Base-by-base conservation (phyloP, 2,888 invertebrate genomes). In the Drosophila maculinotata region DNA sequence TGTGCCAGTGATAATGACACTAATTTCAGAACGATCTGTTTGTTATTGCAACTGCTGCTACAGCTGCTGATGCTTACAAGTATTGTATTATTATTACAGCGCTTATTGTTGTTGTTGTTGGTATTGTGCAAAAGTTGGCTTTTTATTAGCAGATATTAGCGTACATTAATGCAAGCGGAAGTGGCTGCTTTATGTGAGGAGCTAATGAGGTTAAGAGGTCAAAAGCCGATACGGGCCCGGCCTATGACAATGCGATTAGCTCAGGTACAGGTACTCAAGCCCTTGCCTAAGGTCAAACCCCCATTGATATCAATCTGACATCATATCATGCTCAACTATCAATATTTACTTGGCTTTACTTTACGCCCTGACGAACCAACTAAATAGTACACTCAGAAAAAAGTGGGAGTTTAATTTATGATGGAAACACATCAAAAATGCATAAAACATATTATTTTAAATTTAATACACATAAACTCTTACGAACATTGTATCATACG, bases 1-100 rank as follows among this genome's bases (percentile, higher is more conserved):
- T 52, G 63, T 72, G 39, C 68, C 72, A 72, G 62, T 83, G 87
- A 87, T 83, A 83, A 87, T 83, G 87, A 87, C 87, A 82, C 79
- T 72, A 76, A 82, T 87, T 76, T 68, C 30, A 63, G 62, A 64
- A 62, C 73, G 57, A 76, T 76, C 60, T 45, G 49, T 44, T 58
- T 51, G 41, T 58, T 49, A 31, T 30, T 67, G 58, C 42, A 33
- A 26, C 52, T 35, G 51, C 25, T 54, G 33, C 36, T 38, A n/a
- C n/a, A n/a, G 28, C 10, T 14, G 14, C 28, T 52, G 49, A 36
- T 58, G 31, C 31, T 20, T 45, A 15, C n/a, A n/a, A n/a, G n/a
- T 49, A 25, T 41, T 10, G 35, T 53, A 26, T 56, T 62, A 7
- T 41, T 33, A 42, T 49, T 14, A 14, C 31, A 41, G 20, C 45